Evolutionary conservation across 1,140 invertebrate species (phyloP), one percentile per base, ranked within the genome.

Genomic region (Bombus vancouverensis): DNA sequence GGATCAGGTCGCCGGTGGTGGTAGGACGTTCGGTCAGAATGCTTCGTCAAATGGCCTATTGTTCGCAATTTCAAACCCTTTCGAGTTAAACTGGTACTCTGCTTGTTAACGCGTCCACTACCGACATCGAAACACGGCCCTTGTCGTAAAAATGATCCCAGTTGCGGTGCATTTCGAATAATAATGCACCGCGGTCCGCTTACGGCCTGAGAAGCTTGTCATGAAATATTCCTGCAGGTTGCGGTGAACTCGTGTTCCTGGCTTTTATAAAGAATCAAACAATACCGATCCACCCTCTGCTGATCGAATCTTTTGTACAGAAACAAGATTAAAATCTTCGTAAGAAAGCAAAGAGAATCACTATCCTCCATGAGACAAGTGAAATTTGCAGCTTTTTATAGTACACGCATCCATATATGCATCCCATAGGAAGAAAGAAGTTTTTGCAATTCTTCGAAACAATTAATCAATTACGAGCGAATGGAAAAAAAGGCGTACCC

Each of bases 31-130:
- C 22, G 34, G 68, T 28, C 37, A 47, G 44, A 70, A 66, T n/a
- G 42, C 80, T 59, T 89, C 76, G 62, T 89, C 71, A 87, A 89
- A 87, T 80, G 59, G 83, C 74, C 85, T 44, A 87, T 90, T 89
- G 85, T 89, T 83, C 73, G 65, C 39, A 88, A 88, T 70, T 65
- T 57, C 76, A 65, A 72, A 37, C 8, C 73, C 28, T 77, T 70
- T 59, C 22, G 34, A 81, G 62, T 68, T 57, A 47, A 74, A 65
- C 65, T 57, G 37, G n/a, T 68, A 32, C 47, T 53, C 39, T 3
- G 42, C 68, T 80, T 71, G 70, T 72, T 85, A 84, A 78, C 76
- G 42, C 53, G n/a, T 22, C 53, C 22, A 34, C 32, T 25, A 28
- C 42, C 47, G 53, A 13, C 66, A 59, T 57, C 39, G 44, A 34